These are phyloP conservation scores for Pelobates cultripes DNA, from an alignment of 2,797 vertebrate species.

Conservation along the genomic window DNA sequence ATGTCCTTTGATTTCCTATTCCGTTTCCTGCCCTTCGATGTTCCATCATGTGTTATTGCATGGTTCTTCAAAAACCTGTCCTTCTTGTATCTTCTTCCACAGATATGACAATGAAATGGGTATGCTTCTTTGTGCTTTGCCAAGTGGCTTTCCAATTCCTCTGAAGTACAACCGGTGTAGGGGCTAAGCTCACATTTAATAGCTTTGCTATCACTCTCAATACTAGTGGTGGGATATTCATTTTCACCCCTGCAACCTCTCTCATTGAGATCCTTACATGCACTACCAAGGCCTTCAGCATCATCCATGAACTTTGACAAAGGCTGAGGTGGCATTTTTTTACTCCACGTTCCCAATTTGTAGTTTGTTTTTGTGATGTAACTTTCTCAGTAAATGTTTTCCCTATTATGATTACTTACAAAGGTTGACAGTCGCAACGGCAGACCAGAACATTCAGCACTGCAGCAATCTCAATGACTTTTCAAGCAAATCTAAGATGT, in stretches of 20 bases:
- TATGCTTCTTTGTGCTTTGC: slow-evolving; percentile 96
- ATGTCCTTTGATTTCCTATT: slow-evolving; percentile 35
- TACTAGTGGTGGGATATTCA: slow-evolving; percentile 33
- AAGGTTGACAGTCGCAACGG: too few species aligned
- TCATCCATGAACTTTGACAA: slow-evolving; percentile 85
- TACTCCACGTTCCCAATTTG: slow-evolving; percentile 32
- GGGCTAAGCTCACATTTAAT: slow-evolving; percentile 89
- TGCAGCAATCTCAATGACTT: too few species aligned
- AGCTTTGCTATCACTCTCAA: slow-evolving; percentile 69
- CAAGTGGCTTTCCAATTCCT: slow-evolving; percentile 87
- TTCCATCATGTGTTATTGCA: slow-evolving; percentile 89
- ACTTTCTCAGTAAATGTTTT: slow-evolving; percentile 47
- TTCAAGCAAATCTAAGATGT: too few species aligned
- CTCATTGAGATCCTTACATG: slow-evolving; percentile 53
- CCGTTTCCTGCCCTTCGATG: slow-evolving; percentile 79
- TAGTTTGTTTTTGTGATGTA: neutral
- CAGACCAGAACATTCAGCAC: too few species aligned
- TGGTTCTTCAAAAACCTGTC: slow-evolving; percentile 97
- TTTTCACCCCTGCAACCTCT: too few species aligned
- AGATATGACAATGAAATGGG: slow-evolving; percentile 86
- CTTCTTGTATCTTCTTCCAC: slow-evolving; percentile 92
- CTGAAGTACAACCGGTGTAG: slow-evolving; percentile 74
- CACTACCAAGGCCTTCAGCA: slow-evolving; percentile 76
- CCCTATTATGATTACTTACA: too few species aligned
- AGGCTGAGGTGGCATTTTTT: slow-evolving; percentile 89